These are phyloP conservation scores for Papilio elwesi DNA, from an alignment of 2,888 invertebrate species.

Conservation along the genomic window DNA sequence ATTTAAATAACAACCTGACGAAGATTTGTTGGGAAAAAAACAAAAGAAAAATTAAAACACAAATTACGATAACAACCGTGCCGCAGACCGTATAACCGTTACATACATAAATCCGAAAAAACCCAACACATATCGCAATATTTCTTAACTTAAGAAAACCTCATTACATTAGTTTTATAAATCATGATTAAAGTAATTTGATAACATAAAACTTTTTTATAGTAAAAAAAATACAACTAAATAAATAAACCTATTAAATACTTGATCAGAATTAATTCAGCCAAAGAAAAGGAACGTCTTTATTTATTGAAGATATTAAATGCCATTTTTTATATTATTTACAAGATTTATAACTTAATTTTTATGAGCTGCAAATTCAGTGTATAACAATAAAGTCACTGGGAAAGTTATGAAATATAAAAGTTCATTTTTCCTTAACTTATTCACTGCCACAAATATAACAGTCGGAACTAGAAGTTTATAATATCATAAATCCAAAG, in stretches of 20 bases:
- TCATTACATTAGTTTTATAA: not conserved
- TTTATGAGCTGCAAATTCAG: slow-evolving; percentile 9
- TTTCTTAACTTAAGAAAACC: not conserved
- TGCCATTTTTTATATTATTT: not conserved
- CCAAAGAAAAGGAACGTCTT: not conserved
- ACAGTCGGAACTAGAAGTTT: slow-evolving; percentile 50
- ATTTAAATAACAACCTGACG: not conserved
- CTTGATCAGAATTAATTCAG: not conserved
- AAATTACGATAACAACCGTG: slow-evolving; percentile 22
- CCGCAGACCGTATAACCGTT: no score
- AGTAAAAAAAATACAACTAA: not conserved
- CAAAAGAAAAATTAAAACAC: slow-evolving; percentile 1
- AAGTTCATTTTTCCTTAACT: slow-evolving; percentile 24
- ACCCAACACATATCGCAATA: slow-evolving; percentile 18
- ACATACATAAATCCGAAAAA: no score
- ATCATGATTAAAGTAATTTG: not conserved
- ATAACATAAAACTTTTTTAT: not conserved
- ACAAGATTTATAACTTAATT: slow-evolving; percentile 25
- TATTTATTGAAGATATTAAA: not conserved
- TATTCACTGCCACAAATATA: slow-evolving; percentile 38
- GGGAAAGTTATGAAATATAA: slow-evolving; percentile 32
- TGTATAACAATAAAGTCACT: slow-evolving; percentile 18
- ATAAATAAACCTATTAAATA: not conserved
- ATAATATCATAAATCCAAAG: slow-evolving; percentile 72
- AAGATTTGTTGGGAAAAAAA: slow-evolving; percentile 3